Evolutionary conservation across 2,113 vertebrate species (phyloP), one percentile per base, ranked within the genome.

Genomic region (Marcusenius ussheri): DNA sequence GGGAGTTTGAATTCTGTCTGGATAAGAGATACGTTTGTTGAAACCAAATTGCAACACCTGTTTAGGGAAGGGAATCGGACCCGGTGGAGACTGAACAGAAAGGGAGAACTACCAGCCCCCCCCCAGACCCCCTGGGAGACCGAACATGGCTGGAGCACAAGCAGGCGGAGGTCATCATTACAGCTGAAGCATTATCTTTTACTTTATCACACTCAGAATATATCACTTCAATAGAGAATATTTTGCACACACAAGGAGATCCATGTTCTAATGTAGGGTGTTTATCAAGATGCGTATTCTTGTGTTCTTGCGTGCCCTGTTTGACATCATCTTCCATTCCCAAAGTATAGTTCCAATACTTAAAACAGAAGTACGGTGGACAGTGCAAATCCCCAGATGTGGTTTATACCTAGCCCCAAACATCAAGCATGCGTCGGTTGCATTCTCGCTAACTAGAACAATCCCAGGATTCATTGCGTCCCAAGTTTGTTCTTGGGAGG

Each of bases 71-170:
- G 2, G 7, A 7, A 35, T n/a, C 1, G 21, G 31, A 51, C 35
- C 19, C 90, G 87, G 94, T 95, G 86, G 58, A 93, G 88, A 93
- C 90, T 2, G 92, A 95, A 89, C 93, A 94, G 91, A 94, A 95
- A 62, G 93, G 93, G 89, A 94, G 92, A 0, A 0, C 91, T 90
- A 91, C 83, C 19, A 86, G 35, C 88, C 88, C 90, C 3, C 8
- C 21, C 53, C 24, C 39, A 15, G 53, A 5, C 2, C 49, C 39
- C 31, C 31, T 3, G 24, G 35, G 53, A 85, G 93, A 94, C 50
- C 80, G 88, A 27, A 96, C 97, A 24, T 98, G 97, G 97, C 90
- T 97, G 85, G 95, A 95, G 49, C 93, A 92, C 89, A 97, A 94
- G 92, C 92, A 27, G 42, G 91, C 95, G 45, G 92, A 93, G 94